Percentiles rank a stretch among this genome's conserved stretches.
Evolutionary conservation across 2,888 invertebrate species (phyloP).

Genomic region (Drosophila leonis): DNA sequence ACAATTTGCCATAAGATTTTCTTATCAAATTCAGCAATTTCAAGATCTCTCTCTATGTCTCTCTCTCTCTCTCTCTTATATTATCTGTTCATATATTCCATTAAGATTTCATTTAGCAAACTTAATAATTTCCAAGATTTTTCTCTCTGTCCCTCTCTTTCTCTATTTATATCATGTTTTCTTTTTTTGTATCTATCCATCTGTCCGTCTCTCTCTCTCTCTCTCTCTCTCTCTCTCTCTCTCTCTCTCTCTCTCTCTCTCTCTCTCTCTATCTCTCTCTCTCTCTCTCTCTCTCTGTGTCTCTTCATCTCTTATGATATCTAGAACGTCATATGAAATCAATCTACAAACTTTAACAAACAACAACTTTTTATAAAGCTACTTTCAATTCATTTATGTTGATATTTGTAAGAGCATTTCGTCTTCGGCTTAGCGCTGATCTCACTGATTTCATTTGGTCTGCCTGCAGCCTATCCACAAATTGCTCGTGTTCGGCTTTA

Average conservation of each 20-base stretch:
- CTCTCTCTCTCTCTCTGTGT: no score
- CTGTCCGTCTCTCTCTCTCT: background rate
- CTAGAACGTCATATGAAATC: background rate
- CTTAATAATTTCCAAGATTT: no score
- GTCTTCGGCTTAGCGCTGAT: background rate
- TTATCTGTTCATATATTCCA: no score
- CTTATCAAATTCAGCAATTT: no score
- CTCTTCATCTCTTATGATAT: background rate
- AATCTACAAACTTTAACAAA: background rate
- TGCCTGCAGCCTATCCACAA: slow-evolving; percentile 65
- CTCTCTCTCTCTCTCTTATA: background rate
- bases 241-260: background rate
- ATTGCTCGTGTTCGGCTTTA: slow-evolving; percentile 79
- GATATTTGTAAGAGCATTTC: background rate
- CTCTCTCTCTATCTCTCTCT: background rate
- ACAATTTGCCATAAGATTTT: background rate
- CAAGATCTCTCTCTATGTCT: background rate
- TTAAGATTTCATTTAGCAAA: no score
- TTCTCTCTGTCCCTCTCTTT: no score
- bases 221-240: background rate
- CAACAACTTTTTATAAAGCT: background rate
- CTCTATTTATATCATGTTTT: no score
- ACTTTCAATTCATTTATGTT: background rate
- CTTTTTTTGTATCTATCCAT: no score
- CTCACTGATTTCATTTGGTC: background rate